Conservation (phyloP, 1,140 invertebrate genomes). For the Nylanderia fulva region DNA sequence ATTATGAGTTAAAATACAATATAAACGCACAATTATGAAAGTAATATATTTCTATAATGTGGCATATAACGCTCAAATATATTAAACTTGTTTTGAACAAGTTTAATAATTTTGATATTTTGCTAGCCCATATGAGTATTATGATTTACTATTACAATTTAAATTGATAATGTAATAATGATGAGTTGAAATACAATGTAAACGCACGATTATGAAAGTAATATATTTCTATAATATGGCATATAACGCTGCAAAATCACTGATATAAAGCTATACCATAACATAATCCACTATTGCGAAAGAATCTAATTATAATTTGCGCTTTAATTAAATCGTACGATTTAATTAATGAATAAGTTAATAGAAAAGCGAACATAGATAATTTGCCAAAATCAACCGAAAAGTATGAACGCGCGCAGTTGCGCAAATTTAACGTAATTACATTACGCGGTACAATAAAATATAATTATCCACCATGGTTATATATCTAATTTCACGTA, state of each 20-base stretch:
- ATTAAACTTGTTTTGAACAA: no score
- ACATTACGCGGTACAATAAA: conserved; percentile 43
- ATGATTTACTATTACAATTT: neutral
- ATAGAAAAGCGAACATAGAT: conserved; percentile 53
- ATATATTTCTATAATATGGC: neutral
- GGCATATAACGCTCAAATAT: neutral
- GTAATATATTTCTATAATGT: neutral
- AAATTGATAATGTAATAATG: neutral
- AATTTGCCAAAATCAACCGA: conserved; percentile 50
- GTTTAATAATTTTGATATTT: neutral
- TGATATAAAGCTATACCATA: neutral
- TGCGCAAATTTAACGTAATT: conserved; percentile 35
- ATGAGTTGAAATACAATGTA: neutral
- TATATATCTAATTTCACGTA: conserved; percentile 48
- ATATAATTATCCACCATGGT: conserved; percentile 38
- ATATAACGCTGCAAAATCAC: neutral
- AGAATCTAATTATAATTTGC: conserved; percentile 40
- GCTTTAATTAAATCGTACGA: conserved; percentile 40
- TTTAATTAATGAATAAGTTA: conserved; percentile 60
- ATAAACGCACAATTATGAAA: neutral
- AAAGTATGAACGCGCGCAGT: conserved; percentile 43
- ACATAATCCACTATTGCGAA: conserved; percentile 24
- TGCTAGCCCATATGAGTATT: neutral
- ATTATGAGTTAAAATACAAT: neutral
- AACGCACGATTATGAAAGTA: neutral